Conservation (phyloP, 2,113 vertebrate genomes). For the Sphaerodactylus townsendi region DNA sequence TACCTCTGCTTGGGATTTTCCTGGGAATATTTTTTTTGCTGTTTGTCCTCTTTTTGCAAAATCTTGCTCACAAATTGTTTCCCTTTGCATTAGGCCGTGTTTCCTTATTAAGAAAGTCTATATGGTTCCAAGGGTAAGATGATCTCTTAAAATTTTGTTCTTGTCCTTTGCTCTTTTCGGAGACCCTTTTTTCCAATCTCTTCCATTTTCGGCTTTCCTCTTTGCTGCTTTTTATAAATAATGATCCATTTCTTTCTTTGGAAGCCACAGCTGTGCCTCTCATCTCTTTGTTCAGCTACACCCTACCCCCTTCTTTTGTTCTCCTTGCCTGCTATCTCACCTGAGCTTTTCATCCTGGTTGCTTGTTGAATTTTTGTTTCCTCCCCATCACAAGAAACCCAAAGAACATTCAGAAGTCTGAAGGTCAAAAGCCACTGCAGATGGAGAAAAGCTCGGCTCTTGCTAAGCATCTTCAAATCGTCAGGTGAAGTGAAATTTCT, state of each 20-base stretch:
- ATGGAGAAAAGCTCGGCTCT: constrained; percentile 11
- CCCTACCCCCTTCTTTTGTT: constrained; percentile 20
- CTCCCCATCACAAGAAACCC: constrained; percentile 6
- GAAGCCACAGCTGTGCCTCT: not conserved
- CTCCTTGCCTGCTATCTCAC: constrained; percentile 13
- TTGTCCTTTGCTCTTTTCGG: not conserved
- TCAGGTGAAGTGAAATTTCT: not conserved
- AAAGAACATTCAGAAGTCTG: not conserved
- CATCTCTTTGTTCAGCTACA: constrained; percentile 27
- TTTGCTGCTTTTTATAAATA: constrained; percentile 36
- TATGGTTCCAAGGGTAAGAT: not conserved
- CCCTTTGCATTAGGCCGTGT: not conserved
- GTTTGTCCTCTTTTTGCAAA: not conserved
- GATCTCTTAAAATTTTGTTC: not conserved
- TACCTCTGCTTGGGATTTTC: no score
- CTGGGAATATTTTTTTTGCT: not conserved
- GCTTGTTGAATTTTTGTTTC: constrained; percentile 24
- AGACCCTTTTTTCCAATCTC: constrained; percentile 12
- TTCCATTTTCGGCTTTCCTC: constrained; percentile 3
- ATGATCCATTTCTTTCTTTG: constrained; percentile 20
- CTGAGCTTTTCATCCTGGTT: constrained; percentile 21
- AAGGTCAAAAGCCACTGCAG: constrained; percentile 3
- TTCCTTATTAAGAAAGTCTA: not conserved
- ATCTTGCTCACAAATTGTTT: not conserved
- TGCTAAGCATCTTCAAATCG: not conserved